A percentile compares a stretch with the other conserved stretches of the same genome.
Conservation (phyloP, 2,113 vertebrate genomes). For the Albula glossodonta region DNA sequence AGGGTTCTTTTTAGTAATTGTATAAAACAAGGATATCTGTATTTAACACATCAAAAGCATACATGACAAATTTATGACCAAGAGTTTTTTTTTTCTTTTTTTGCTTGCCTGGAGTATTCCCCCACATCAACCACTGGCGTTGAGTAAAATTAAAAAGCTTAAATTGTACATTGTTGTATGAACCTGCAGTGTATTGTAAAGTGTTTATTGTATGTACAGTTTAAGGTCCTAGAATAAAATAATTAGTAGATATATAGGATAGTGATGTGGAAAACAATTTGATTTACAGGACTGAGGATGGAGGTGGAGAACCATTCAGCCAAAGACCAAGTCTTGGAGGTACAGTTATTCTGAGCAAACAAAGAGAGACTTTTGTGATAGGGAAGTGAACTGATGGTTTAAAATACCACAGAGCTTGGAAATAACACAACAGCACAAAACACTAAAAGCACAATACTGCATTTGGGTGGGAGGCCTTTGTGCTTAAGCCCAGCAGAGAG, state of each 20-base stretch:
- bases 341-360: not conserved
- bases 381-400: not conserved
- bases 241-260: not conserved
- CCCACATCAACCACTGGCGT: not conserved
- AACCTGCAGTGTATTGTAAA: not conserved
- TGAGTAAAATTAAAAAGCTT: not conserved
- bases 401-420: not conserved
- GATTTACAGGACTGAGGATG: not conserved
- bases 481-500: not conserved
- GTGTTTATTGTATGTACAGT: slow-evolving; percentile 6
- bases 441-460: not conserved
- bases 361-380: not conserved
- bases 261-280: not conserved
- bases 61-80: not conserved
- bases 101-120: not conserved
- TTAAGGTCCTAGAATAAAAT: not conserved
- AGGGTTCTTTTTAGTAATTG: slow-evolving; percentile 8
- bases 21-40: slow-evolving; percentile 22
- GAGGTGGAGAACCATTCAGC: not conserved
- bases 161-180: not conserved
- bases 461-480: no score
- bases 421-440: not conserved
- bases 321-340: not conserved
- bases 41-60: not conserved
- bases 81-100: not conserved